Base-by-base conservation (phyloP, 2,888 invertebrate species). In the Lymantria dispar region DNA sequence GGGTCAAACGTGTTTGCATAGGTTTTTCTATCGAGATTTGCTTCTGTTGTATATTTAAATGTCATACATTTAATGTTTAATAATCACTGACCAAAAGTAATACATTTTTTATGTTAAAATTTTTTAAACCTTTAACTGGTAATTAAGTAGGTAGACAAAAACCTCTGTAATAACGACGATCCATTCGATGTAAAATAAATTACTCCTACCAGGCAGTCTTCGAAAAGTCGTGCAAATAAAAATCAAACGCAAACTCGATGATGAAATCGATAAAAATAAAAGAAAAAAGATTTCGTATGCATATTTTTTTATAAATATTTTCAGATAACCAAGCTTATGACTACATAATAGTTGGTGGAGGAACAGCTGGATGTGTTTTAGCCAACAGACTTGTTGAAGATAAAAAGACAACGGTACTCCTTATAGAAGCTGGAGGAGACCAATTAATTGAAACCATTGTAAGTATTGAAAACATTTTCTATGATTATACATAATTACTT, bases 381-480 rank as follows among this genome's bases (percentile, higher is more conserved):
- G 93, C 94, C 8, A 85, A 92, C 1, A 73, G 92, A 10, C 78
- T 94, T 38, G 86, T 92, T 29, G 90, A 90, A 62, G 78, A 87
- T 49, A 60, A 71, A n/a, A 88, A 89, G 55, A 68, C 78, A 7
- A 85, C 88, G 7, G 92, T 94, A 3, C 75, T 94, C 36, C 77
- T 94, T 0, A 75, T 94, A 11, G 94, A 94, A 74, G 93, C 94
- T 3, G 94, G 94, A 0, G 91, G 86, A 38, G 83, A 90, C 47
- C 47, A 47, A 33, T 30, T 12, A 31, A 5, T 40, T 12, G 22
- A 38, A 33, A 43, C 50, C 11, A 8, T 29, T n/a, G 42, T 29
- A 42, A 42, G 30, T 42, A 42, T 29, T 42, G 29, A 33, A 33
- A 10, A 33, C 22, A 22, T 22, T 5, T 3, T 22, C 22, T n/a